phyloP scores from a whole-genome alignment of 2,888 invertebrate genomes.

The Andricus quercusramuli region DNA sequence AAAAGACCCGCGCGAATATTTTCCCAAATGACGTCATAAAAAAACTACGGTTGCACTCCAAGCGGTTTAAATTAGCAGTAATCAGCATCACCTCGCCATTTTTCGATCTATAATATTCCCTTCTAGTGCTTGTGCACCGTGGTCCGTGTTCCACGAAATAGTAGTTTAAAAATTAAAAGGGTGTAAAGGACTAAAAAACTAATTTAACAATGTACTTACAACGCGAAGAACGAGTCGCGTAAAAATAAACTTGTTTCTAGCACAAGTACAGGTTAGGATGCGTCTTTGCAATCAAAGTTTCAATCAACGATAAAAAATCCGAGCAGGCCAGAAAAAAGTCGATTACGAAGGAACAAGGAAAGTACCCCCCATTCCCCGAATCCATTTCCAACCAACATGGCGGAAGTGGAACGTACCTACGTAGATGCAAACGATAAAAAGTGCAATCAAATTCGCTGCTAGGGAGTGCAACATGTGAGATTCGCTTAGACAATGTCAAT shows the following conservation, averaged over 20 bases:
- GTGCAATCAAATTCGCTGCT: conserved; percentile 4
- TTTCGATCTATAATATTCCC: no score
- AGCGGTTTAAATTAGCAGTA: no score
- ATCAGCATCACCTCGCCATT: no score
- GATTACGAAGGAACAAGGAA: neutral
- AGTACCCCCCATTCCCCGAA: neutral
- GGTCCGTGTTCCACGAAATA: neutral
- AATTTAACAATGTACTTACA: conserved; percentile 15
- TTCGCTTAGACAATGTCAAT: conserved; percentile 19
- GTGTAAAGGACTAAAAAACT: neutral
- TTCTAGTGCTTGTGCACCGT: neutral
- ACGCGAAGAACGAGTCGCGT: neutral
- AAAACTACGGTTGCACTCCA: no score
- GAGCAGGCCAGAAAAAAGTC: conserved; percentile 20
- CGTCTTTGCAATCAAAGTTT: conserved; percentile 30
- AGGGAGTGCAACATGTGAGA: conserved; percentile 24
- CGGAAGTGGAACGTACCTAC: conserved; percentile 14
- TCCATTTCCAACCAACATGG: conserved; percentile 2
- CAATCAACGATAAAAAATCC: conserved; percentile 17
- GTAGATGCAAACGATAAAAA: conserved; percentile 9
- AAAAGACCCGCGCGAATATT: no score
- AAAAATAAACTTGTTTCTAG: neutral
- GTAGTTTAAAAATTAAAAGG: neutral
- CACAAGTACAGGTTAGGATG: neutral
- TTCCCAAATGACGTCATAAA: no score